phyloP scores from a whole-genome alignment of 1,140 invertebrate genomes.

The Spodoptera litura region DNA sequence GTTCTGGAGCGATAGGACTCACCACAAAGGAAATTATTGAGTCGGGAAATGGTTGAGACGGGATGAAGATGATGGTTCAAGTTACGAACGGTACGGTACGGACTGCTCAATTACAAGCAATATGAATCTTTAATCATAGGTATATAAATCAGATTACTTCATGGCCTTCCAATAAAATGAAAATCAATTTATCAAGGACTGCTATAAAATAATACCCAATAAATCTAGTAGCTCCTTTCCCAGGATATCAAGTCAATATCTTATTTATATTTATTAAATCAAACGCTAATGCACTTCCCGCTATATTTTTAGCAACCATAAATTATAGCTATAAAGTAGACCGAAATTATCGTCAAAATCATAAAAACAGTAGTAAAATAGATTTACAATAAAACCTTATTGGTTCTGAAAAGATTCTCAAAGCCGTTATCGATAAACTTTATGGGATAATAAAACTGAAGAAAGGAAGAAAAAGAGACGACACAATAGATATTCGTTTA shows the following conservation, averaged over 20 bases:
- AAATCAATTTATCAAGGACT: too few relatives aligned
- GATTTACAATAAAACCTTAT: conserved; percentile 28
- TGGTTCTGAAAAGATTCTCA: conserved; percentile 15
- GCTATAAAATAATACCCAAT: too few relatives aligned
- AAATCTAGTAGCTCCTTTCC: too few relatives aligned
- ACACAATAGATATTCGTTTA: background rate
- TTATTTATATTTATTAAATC: too few relatives aligned
- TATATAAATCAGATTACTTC: too few relatives aligned
- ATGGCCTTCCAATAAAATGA: too few relatives aligned
- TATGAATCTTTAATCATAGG: too few relatives aligned
- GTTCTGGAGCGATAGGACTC: conserved; percentile 74
- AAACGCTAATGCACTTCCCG: background rate
- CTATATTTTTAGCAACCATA: conserved; percentile 17
- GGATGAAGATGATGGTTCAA: conserved; percentile 48
- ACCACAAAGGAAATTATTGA: conserved; percentile 81
- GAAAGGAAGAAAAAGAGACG: conserved; percentile 4
- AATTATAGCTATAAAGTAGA: conserved; percentile 9
- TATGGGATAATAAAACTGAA: conserved; percentile 2
- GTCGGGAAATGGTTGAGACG: conserved; percentile 58
- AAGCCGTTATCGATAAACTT: conserved; percentile 23
- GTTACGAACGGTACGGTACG: conserved; percentile 12
- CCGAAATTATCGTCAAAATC: conserved; percentile 19
- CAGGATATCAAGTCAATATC: too few relatives aligned
- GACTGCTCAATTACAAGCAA: background rate
- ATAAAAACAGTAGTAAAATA: conserved; percentile 28